A percentile compares a stretch with the other conserved stretches of the same genome.
These are phyloP conservation scores for Taurulus bubalis DNA, from an alignment of 2,113 vertebrate genomes.

Conservation along the genomic window DNA sequence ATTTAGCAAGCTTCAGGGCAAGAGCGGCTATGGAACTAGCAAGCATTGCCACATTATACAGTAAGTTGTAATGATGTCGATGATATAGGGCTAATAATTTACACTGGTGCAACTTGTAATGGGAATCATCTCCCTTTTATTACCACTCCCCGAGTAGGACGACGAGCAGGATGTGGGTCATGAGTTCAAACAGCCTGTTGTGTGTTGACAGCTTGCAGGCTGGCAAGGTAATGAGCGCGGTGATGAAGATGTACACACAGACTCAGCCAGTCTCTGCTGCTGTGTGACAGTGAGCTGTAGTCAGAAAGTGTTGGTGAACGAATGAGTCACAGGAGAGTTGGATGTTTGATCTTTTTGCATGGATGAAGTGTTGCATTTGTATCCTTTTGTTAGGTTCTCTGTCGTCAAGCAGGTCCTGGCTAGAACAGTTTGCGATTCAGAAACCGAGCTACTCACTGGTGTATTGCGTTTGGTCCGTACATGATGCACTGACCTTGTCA, in stretches of 20 bases:
- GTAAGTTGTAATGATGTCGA: slow-evolving; percentile 4
- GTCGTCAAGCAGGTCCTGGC: not conserved
- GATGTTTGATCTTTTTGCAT: slow-evolving; percentile 6
- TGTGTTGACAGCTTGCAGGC: slow-evolving; percentile 46
- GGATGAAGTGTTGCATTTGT: not conserved
- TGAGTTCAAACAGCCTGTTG: slow-evolving; percentile 56
- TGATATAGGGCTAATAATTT: slow-evolving; percentile 28
- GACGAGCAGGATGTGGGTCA: slow-evolving; percentile 63
- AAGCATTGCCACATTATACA: slow-evolving; percentile 2
- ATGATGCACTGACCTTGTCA: slow-evolving; percentile 72
- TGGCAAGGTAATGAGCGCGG: slow-evolving; percentile 58
- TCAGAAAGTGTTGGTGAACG: slow-evolving; percentile 6
- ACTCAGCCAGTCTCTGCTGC: slow-evolving; percentile 52
- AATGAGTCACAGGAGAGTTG: slow-evolving; percentile 24
- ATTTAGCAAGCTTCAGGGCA: slow-evolving; percentile 16
- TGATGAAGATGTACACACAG: slow-evolving; percentile 53
- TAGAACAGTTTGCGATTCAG: not conserved
- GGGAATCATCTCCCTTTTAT: slow-evolving; percentile 38
- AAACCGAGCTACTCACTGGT: slow-evolving; percentile 18
- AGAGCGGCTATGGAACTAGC: not conserved
- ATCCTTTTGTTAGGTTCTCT: slow-evolving; percentile 8
- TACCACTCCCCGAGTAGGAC: slow-evolving; percentile 21
- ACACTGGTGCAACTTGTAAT: slow-evolving; percentile 24
- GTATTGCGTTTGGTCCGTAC: slow-evolving; percentile 27
- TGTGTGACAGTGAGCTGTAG: slow-evolving; percentile 58